Evolutionary conservation across 2,113 vertebrate genomes (phyloP).

Genomic region (Dryoscopus gambensis): DNA sequence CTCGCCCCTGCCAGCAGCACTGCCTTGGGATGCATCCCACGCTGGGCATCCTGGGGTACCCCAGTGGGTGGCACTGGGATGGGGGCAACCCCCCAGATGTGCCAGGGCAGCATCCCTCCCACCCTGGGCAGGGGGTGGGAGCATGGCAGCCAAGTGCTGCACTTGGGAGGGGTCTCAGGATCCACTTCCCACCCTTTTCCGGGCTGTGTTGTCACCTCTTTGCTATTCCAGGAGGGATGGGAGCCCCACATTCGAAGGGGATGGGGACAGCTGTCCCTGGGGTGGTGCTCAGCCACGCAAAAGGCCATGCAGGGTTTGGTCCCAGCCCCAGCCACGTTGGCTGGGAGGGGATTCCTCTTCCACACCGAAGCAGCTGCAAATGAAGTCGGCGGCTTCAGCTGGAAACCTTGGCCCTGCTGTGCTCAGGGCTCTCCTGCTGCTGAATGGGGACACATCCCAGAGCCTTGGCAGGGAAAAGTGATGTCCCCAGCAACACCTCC

Average conservation of each 20-base stretch:
- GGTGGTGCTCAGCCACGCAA: accelerated
- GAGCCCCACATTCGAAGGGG: accelerated
- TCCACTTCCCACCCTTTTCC: neutral
- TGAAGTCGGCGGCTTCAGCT: neutral
- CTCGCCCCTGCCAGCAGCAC: neutral
- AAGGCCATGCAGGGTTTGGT: neutral
- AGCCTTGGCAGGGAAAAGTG: accelerated
- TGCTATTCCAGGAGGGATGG: neutral
- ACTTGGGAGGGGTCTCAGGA: neutral
- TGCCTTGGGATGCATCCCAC: neutral
- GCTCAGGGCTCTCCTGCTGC: neutral
- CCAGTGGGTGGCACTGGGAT: neutral
- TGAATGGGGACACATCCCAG: accelerated
- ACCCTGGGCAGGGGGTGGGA: neutral
- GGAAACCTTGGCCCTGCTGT: neutral
- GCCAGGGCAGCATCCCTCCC: neutral
- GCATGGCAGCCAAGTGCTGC: neutral
- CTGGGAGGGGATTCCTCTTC: neutral
- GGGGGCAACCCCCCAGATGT: neutral
- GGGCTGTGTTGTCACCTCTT: accelerated
- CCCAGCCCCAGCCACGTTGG: neutral
- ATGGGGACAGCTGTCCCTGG: neutral
- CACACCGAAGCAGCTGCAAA: neutral
- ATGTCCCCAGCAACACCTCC: neutral
- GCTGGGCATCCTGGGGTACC: neutral